Conservation (phyloP, 1,140 invertebrate species). For the Drosophila bifasciata region DNA sequence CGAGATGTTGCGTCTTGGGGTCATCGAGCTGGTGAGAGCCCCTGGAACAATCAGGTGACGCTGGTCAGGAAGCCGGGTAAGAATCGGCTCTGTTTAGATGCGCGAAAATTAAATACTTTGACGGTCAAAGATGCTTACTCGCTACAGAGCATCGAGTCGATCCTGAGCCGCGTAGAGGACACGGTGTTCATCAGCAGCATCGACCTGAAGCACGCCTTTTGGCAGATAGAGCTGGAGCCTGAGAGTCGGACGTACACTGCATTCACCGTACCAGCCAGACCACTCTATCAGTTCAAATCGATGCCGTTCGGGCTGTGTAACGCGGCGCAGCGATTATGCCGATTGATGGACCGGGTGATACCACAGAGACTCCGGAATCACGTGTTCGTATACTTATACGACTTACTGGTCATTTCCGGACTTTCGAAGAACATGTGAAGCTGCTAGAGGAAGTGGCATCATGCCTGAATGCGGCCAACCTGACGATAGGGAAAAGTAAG, state of each 20-base stretch:
- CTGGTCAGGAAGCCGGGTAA: not conserved
- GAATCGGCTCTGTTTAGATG: constrained; percentile 1
- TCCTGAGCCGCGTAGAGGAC: not conserved
- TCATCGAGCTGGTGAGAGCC: too few relatives aligned
- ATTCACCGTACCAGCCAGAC: constrained; percentile 78
- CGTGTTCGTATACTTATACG: constrained; percentile 68
- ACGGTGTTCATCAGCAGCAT: not conserved
- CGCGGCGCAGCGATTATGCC: constrained; percentile 50
- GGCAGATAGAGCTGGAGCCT: too few relatives aligned
- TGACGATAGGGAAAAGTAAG: constrained; percentile 19
- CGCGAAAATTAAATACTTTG: not conserved
- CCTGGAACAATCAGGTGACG: too few relatives aligned
- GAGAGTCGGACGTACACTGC: constrained; percentile 27
- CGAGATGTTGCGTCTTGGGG: too few relatives aligned
- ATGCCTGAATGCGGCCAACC: constrained; percentile 3
- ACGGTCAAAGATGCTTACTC: constrained; percentile 2
- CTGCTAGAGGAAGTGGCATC: constrained; percentile 25
- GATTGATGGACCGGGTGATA: constrained; percentile 37
- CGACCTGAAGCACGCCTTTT: too few relatives aligned
- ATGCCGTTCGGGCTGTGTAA: constrained; percentile 84
- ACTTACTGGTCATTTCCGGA: constrained; percentile 53
- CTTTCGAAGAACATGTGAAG: constrained; percentile 50
- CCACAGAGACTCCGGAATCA: constrained; percentile 12
- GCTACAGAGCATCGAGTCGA: not conserved
- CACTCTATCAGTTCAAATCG: constrained; percentile 71